These are phyloP conservation scores for Tipula helvola DNA, from an alignment of 2,888 invertebrate species.

Conservation along the genomic window DNA sequence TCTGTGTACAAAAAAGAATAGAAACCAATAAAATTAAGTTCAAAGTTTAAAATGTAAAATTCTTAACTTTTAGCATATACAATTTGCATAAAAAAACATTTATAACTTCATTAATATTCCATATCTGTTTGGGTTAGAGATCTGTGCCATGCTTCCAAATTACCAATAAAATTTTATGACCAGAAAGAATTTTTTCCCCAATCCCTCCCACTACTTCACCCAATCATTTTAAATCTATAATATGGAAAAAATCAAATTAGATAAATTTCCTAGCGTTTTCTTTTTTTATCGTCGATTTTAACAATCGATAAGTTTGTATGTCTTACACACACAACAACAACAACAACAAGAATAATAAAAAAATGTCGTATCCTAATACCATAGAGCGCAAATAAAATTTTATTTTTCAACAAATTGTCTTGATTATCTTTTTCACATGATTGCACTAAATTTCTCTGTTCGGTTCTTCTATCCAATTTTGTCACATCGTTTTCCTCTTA, in stretches of 20 bases:
- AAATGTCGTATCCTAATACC: background rate
- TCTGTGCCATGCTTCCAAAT: background rate
- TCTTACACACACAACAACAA: background rate
- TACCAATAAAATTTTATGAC: background rate
- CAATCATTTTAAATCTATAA: background rate
- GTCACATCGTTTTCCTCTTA: background rate
- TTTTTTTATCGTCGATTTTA: background rate
- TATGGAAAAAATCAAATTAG: background rate
- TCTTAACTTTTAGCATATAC: background rate
- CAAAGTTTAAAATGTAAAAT: background rate
- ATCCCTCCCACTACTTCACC: background rate
- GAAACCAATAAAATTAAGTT: background rate
- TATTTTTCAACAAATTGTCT: background rate
- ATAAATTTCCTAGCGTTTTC: background rate
- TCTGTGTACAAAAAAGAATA: background rate
- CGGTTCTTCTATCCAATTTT: background rate
- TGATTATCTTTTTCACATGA: background rate
- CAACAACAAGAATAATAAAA: background rate
- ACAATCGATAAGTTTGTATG: background rate
- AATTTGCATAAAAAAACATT: background rate
- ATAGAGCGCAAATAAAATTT: background rate
- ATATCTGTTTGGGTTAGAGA: background rate
- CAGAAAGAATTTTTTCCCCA: background rate
- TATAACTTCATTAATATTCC: constrained; percentile 4
- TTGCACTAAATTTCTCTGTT: background rate